phyloP scores from a whole-genome alignment of 1,140 invertebrate genomes.

The Paralvinella palmiformis region DNA sequence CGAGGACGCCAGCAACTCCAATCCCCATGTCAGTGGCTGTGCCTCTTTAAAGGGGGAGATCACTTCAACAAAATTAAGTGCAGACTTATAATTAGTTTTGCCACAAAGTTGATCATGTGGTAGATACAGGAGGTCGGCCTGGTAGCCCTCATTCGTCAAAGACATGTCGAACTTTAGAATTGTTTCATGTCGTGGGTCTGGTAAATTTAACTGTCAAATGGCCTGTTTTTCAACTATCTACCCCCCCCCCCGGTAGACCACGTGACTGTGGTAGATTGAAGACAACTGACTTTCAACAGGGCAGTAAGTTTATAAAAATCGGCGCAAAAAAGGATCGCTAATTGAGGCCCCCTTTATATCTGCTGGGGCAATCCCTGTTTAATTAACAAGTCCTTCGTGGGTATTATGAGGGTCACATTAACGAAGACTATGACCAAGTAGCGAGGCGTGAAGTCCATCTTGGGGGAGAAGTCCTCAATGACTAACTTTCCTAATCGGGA shows the following conservation, averaged over 20 bases:
- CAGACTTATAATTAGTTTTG: conserved; percentile 19
- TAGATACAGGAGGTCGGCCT: conserved; percentile 24
- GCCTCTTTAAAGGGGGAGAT: conserved; percentile 22
- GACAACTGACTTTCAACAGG: background rate
- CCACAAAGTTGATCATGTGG: conserved; percentile 20
- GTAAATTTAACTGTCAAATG: conserved; percentile 22
- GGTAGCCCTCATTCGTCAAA: conserved; percentile 20
- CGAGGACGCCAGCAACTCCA: conserved; percentile 19
- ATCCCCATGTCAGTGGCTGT: conserved; percentile 19
- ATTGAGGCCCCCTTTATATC: too few relatives aligned
- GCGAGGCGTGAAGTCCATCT: too few relatives aligned
- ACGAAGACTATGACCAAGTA: too few relatives aligned
- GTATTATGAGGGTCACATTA: too few relatives aligned
- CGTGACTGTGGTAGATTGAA: background rate
- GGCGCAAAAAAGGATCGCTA: too few relatives aligned
- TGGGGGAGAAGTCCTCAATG: too few relatives aligned
- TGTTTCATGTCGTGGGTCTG: conserved; percentile 10
- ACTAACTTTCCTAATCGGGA: too few relatives aligned
- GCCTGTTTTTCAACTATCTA: conserved; percentile 21
- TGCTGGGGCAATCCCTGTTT: too few relatives aligned
- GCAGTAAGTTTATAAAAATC: too few relatives aligned
- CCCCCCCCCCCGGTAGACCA: conserved; percentile 12
- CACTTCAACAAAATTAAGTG: too few relatives aligned
- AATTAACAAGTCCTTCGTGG: too few relatives aligned
- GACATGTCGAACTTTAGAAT: conserved; percentile 13